Base-by-base conservation (phyloP, 2,797 vertebrate species). In the Sebastes glaucus region DNA sequence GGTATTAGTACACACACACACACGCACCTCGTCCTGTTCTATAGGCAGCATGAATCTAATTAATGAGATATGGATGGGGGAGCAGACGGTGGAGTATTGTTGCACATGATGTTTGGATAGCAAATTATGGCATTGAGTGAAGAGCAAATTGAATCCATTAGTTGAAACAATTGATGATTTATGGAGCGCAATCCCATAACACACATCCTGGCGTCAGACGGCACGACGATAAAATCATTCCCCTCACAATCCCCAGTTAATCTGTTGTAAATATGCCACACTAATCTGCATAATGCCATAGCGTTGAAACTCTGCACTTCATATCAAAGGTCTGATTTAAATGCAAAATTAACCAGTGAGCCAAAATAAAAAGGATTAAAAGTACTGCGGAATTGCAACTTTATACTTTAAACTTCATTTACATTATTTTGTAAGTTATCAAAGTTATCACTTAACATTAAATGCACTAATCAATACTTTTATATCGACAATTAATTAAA, bases 131-230 rank as follows among this genome's bases (percentile, higher is more conserved):
- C 25, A 82, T 16, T 60, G 69, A 85, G 77, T 65, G 78, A 71
- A 68, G 68, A 62, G 78, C 66, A 82, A 86, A 87, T 87, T 77
- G 71, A 86, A 82, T 80, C 70, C 66, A 88, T 85, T 88, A 86
- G 66, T 53, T 77, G 73, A 81, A 88, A 88, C 84, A 90, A 85
- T 74, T 61, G 82, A 65, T 70, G 80, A 81, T 78, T 83, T 81
- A 81, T 82, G 55, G 56, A 80, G 72, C 3, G 4, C 52, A 63
- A 32, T 84, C 66, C 81, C 71, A 76, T 2, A 8, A 71, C 69
- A 42, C 71, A 80, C 69, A 61, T 74, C 49, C 78, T 60, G 64
- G 38, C 60, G 42, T 83, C 82, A 83, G 57, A 60, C 46, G 14
- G 25, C 62, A 46, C 27, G 1, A 27, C 11, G 60, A 84, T 79